phyloP scores from a whole-genome alignment of 1,140 invertebrate genomes.

The Delia radicum region DNA sequence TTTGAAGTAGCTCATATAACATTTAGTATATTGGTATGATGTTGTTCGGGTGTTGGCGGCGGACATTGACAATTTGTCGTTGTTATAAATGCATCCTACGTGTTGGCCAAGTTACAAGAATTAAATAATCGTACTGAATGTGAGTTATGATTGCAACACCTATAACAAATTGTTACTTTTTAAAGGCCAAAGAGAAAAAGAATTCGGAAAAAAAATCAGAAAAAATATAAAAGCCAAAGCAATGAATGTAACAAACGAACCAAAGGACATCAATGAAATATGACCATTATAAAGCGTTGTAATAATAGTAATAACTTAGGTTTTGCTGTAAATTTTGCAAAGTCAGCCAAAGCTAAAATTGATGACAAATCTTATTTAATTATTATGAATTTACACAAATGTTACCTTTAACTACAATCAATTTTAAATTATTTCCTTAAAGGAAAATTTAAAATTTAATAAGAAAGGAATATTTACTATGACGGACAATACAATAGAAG shows the following conservation, averaged over 20 bases:
- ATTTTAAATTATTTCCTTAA: too few relatives aligned
- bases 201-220: background rate
- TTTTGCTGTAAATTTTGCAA: background rate
- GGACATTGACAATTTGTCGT: slow-evolving; percentile 23
- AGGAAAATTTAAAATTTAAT: too few relatives aligned
- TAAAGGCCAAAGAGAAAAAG: background rate
- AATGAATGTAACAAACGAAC: background rate
- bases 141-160: slow-evolving; percentile 20
- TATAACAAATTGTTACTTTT: slow-evolving; percentile 19
- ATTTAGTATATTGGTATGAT: too few relatives aligned
- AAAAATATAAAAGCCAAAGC: background rate
- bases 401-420: background rate
- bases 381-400: slow-evolving; percentile 16
- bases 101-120: slow-evolving; percentile 14
- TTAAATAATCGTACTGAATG: slow-evolving; percentile 17
- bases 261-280: background rate
- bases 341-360: background rate
- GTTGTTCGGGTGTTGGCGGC: background rate
- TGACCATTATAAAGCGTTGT: background rate
- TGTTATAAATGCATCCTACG: slow-evolving; percentile 23
- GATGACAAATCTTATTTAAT: slow-evolving; percentile 23
- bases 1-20: too few relatives aligned
- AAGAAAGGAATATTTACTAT: too few relatives aligned
- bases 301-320: background rate
- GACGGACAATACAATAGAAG: too few relatives aligned